Evolutionary conservation across 2,797 vertebrate species (phyloP), one percentile per base, ranked within the genome.

Genomic region (Micropoecilia bifurca): DNA sequence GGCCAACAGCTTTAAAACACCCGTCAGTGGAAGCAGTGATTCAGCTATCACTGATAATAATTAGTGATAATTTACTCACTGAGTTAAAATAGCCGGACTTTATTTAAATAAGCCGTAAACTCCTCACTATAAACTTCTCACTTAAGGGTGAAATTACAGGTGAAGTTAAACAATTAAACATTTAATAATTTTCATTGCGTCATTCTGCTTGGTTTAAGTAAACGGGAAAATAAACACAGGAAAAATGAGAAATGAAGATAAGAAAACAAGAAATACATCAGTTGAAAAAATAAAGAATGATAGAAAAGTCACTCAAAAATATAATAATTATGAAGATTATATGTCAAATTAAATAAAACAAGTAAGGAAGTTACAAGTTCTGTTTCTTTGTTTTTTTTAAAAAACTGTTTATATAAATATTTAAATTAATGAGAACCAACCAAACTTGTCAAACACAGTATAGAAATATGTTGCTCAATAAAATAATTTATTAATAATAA

Each of bases 1-100:
- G 77, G 41, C 33, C 45, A 50, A 84, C 80, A 85, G 76, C 79
- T 89, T 83, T 75, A 78, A 81, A 66, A 72, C 80, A 84, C 76
- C 55, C 71, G 71, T 79, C 73, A 50, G 47, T 53, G 25, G 61
- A 57, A 20, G 2, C 39, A 71, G 74, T 43, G 16, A 63, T 39
- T 41, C 39, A 30, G 10, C 41, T 50, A 43, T 53, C 25, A 9
- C 12, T 66, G 48, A 78, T 55, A 80, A 16, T 45, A 33, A 53
- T 36, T 53, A n/a, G 39, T 75, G 6, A 43, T 71, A 30, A 63
- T 72, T 68, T 53, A 63, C 69, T 9, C 0, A 55, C 8, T 45
- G 2, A 73, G 43, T 59, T 75, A 20, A 83, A 20, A 45, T 30
- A 28, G 43, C 5, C 46, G 46, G 2, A 79, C 61, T 33, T 33